Conservation (phyloP, 2,888 invertebrate genomes). For the Alloscopus bannaensis region DNA sequence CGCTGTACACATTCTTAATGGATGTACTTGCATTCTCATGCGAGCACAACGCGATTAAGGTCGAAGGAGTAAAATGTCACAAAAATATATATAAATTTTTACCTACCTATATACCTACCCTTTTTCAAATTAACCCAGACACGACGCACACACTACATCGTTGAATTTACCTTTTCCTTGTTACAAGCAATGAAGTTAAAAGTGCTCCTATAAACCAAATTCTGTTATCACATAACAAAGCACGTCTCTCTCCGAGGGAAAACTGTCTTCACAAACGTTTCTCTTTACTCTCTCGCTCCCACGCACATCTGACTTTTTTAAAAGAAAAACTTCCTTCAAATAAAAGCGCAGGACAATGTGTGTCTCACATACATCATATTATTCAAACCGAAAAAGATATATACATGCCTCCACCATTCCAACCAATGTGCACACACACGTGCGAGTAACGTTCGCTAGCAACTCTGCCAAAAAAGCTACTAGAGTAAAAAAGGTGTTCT, state of each 20-base stretch:
- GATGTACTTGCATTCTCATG: neutral
- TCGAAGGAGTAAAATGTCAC: neutral
- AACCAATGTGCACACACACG: conserved; percentile 14
- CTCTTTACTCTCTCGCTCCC: conserved; percentile 5
- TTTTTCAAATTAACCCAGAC: too few species aligned
- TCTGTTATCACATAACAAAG: conserved; percentile 55
- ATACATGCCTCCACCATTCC: neutral
- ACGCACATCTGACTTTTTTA: too few species aligned
- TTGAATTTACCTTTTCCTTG: conserved; percentile 44
- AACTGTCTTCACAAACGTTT: conserved; percentile 23
- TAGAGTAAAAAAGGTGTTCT: conserved; percentile 46
- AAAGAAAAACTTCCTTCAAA: neutral
- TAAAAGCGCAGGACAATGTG: neutral
- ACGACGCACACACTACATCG: conserved; percentile 15
- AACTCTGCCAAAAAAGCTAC: neutral
- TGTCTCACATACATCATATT: conserved; percentile 16
- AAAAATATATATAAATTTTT: neutral
- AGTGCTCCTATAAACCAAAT: conserved; percentile 59
- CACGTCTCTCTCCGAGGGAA: conserved; percentile 53
- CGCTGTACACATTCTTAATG: neutral
- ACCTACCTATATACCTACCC: neutral
- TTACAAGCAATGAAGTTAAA: conserved; percentile 51
- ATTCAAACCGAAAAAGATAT: conserved; percentile 7
- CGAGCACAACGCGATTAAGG: neutral
- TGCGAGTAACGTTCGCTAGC: neutral